Evolutionary conservation across 30 jellyfish, hydroid and myxozoan genomes (phyloP).

Genomic region (Hydra vulgaris): DNA sequence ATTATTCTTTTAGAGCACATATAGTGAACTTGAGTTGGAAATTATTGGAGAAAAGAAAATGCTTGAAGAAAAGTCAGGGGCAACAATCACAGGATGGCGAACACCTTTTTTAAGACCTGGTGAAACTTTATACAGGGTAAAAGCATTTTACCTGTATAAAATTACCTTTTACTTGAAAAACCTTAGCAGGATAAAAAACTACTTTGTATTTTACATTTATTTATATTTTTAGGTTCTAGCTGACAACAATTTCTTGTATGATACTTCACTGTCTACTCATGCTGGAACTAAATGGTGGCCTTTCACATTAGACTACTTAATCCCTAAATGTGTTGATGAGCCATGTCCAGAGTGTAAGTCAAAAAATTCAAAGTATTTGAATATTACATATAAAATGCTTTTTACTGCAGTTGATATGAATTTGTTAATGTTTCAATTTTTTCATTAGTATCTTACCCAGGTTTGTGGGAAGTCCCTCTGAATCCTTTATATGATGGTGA

Average conservation of each 20-base stretch:
- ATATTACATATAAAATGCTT: too few species aligned
- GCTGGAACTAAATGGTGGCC: constrained; percentile 59
- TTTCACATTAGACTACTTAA: constrained; percentile 44
- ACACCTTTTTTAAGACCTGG: constrained; percentile 61
- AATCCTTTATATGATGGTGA: constrained; percentile 29
- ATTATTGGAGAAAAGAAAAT: constrained; percentile 1
- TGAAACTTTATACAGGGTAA: constrained; percentile 29
- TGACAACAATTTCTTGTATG: constrained; percentile 14
- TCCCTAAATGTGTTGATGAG: background rate
- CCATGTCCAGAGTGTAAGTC: background rate
- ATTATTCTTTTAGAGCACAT: constrained; percentile 34
- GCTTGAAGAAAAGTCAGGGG: constrained; percentile 2
- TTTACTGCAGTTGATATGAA: too few species aligned
- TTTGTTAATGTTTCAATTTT: too few species aligned
- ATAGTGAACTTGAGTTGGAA: background rate
- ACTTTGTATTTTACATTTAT: too few species aligned
- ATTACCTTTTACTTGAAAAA: too few species aligned
- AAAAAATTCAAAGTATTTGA: too few species aligned
- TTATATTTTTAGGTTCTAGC: constrained; percentile 34
- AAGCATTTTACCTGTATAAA: too few species aligned
- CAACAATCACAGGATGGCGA: constrained; percentile 52
- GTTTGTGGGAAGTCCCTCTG: constrained; percentile 84
- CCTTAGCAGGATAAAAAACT: too few species aligned
- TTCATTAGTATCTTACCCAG: constrained; percentile 75
- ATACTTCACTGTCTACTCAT: constrained; percentile 48